Conservation (phyloP, 2,113 vertebrate genomes). For the Aptenodytes forsteri region DNA sequence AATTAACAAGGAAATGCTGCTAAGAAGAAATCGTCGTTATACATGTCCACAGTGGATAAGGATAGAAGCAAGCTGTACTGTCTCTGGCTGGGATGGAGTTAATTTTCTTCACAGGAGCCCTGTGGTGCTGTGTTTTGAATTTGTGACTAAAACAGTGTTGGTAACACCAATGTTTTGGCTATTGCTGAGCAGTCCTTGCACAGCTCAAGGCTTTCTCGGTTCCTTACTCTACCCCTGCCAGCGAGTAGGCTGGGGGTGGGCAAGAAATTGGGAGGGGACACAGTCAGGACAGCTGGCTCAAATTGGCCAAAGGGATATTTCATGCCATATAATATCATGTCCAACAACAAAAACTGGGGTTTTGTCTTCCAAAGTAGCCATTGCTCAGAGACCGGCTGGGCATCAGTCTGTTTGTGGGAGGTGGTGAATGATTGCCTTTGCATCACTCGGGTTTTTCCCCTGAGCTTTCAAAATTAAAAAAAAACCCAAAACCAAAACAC, state of each 20-base stretch:
- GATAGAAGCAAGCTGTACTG: background rate
- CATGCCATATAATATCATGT: background rate
- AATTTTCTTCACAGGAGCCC: background rate
- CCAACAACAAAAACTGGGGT: rapidly evolving
- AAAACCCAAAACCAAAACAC: background rate
- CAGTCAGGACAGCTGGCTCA: background rate
- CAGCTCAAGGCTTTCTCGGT: background rate
- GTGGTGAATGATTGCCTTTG: background rate
- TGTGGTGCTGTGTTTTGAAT: background rate
- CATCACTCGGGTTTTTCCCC: background rate
- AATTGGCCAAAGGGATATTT: background rate
- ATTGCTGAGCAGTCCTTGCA: background rate
- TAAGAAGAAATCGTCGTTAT: background rate
- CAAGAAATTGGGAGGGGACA: background rate
- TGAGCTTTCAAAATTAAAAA: background rate
- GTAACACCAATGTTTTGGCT: background rate
- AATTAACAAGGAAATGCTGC: background rate
- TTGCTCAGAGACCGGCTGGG: background rate
- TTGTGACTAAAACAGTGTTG: background rate
- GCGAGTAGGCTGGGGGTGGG: background rate
- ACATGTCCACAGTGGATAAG: background rate
- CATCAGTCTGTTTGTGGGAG: background rate
- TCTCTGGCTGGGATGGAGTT: background rate
- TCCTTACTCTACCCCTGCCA: background rate
- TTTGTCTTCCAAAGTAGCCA: background rate